phyloP scores from a whole-genome alignment of 2,113 vertebrate genomes.

The Phoxinus phoxinus region DNA sequence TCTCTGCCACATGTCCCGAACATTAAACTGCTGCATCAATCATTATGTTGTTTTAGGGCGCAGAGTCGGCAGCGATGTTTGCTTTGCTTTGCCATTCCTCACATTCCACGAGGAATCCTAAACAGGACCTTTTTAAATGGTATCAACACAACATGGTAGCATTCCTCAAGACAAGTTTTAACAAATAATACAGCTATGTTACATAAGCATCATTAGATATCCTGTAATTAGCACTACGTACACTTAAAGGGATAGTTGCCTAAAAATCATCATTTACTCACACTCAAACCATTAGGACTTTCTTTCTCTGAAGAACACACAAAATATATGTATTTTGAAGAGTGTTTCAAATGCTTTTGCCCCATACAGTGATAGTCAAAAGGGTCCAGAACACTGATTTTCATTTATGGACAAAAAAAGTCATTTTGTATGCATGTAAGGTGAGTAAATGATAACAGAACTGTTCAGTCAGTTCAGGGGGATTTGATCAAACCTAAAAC shows the following conservation, averaged over 20 bases:
- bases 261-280: background rate
- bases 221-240: background rate
- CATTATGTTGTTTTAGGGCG: constrained; percentile 60
- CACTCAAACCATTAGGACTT: background rate
- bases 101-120: constrained; percentile 65
- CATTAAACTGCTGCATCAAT: constrained; percentile 56
- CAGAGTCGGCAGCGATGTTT: constrained; percentile 54
- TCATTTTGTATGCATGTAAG: background rate
- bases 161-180: constrained; percentile 73
- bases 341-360: background rate
- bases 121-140: constrained; percentile 62
- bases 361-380: background rate
- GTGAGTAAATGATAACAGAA: background rate
- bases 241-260: background rate
- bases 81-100: constrained; percentile 67
- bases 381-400: background rate
- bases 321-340: background rate
- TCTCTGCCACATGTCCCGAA: constrained; percentile 44
- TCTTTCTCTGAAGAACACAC: background rate
- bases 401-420: background rate
- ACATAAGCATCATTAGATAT: constrained; percentile 42
- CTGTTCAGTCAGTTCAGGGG: background rate
- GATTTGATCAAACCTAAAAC: background rate
- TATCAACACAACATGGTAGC: constrained; percentile 59
- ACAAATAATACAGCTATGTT: constrained; percentile 54